These are phyloP conservation scores for Cosmorhoe ocellata DNA, from an alignment of 2,888 invertebrate genomes.

Conservation along the genomic window DNA sequence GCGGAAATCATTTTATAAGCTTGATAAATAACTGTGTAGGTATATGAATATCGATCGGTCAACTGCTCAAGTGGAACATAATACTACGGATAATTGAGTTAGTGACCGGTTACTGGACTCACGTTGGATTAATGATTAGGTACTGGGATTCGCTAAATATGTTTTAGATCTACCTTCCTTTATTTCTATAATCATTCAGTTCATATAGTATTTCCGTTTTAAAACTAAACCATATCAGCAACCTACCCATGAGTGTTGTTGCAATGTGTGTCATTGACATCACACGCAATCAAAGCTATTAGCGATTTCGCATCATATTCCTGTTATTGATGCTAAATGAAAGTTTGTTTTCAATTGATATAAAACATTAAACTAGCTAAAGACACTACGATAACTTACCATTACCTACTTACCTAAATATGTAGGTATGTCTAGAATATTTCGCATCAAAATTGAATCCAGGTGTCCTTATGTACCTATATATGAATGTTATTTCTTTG, in stretches of 20 bases:
- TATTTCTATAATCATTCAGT: not conserved
- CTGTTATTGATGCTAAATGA: slow-evolving; percentile 7
- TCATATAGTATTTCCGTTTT: not conserved
- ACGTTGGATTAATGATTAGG: slow-evolving; percentile 7
- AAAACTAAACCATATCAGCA: not conserved
- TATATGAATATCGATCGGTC: too few species aligned
- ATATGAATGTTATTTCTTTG: not conserved
- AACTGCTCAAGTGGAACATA: slow-evolving; percentile 19
- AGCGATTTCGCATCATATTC: slow-evolving; percentile 1
- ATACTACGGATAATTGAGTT: slow-evolving; percentile 44
- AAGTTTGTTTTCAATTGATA: slow-evolving; percentile 13
- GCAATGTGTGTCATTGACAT: slow-evolving; percentile 15
- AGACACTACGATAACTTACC: not conserved
- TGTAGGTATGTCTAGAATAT: too few species aligned
- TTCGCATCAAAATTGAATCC: too few species aligned
- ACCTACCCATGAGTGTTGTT: too few species aligned
- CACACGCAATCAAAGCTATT: slow-evolving; percentile 7
- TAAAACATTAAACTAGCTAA: too few species aligned
- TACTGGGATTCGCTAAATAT: slow-evolving; percentile 11
- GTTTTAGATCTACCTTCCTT: not conserved
- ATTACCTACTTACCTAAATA: too few species aligned
- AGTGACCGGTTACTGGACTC: slow-evolving; percentile 19
- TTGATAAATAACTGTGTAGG: too few species aligned
- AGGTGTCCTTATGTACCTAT: not conserved
- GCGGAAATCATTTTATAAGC: slow-evolving; percentile 20